phyloP scores from a whole-genome alignment of 2,797 vertebrate genomes.

The Anabacerthia variegaticeps region DNA sequence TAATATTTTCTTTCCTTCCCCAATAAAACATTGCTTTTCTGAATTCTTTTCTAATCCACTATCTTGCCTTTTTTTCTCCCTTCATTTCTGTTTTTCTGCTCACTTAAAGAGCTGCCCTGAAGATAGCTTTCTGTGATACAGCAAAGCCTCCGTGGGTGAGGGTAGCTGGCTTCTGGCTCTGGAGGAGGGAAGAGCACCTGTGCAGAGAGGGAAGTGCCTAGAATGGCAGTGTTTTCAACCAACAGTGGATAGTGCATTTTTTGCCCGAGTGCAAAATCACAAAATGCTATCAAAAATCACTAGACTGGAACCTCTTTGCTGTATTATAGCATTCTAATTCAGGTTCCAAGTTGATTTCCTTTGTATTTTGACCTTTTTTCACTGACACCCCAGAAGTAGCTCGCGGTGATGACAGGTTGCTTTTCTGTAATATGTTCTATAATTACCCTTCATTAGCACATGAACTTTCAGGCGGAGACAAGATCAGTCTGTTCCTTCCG shows the following conservation, averaged over 20 bases:
- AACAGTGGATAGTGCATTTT: background rate
- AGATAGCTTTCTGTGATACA: background rate
- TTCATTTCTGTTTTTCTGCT: background rate
- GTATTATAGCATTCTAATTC: background rate
- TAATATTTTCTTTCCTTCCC: background rate
- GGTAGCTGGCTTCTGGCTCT: background rate
- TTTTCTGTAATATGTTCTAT: background rate
- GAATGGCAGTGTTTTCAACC: background rate
- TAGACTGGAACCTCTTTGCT: background rate
- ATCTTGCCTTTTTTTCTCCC: background rate
- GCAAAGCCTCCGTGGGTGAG: background rate
- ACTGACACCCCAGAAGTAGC: background rate
- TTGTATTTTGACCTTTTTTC: background rate
- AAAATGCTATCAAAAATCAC: background rate
- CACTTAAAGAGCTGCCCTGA: background rate
- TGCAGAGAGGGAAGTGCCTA: background rate
- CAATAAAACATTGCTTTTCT: slow-evolving; percentile 8
- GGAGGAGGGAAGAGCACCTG: background rate
- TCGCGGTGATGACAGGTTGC: background rate
- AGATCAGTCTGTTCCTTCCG: background rate
- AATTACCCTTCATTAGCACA: background rate
- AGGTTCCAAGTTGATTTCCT: background rate
- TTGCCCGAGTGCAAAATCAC: background rate
- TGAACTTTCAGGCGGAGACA: background rate
- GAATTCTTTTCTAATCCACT: slow-evolving; percentile 16